These are phyloP conservation scores for Aquatica leii DNA, from an alignment of 2,888 invertebrate genomes.

Conservation along the genomic window DNA sequence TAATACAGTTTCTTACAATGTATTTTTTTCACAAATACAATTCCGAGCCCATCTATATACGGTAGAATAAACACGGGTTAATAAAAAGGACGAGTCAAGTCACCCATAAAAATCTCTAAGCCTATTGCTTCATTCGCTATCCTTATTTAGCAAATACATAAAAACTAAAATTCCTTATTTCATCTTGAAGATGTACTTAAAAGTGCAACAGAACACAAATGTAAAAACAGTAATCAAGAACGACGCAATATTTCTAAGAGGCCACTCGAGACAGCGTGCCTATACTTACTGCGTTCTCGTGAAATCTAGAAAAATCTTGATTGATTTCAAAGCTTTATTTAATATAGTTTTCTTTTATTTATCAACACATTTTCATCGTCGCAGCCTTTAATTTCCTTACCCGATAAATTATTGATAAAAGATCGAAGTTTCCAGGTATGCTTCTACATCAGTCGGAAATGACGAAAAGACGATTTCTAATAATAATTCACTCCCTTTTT, in stretches of 20 bases:
- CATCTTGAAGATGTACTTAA: slow-evolving; percentile 19
- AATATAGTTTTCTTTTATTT: slow-evolving; percentile 10
- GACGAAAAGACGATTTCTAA: slow-evolving; percentile 50
- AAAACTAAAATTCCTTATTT: slow-evolving; percentile 20
- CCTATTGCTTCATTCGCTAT: slow-evolving; percentile 3
- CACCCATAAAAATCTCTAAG: slow-evolving; percentile 1
- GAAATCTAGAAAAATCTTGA: slow-evolving; percentile 14
- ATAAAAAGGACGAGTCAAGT: slow-evolving; percentile 7
- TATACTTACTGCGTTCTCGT: neutral
- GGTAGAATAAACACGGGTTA: slow-evolving; percentile 8
- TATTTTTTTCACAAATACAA: neutral
- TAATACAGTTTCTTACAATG: no score
- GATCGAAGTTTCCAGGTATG: slow-evolving; percentile 37
- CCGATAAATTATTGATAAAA: slow-evolving; percentile 16
- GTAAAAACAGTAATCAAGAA: slow-evolving; percentile 6
- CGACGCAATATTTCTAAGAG: slow-evolving; percentile 15
- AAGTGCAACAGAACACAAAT: slow-evolving; percentile 15
- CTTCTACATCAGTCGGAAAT: slow-evolving; percentile 53
- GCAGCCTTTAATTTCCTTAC: slow-evolving; percentile 27
- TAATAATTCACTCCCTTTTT: slow-evolving; percentile 49
- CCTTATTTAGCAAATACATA: slow-evolving; percentile 1
- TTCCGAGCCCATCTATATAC: neutral
- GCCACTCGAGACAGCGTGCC: slow-evolving; percentile 19
- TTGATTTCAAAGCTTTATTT: neutral
- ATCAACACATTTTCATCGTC: slow-evolving; percentile 14